Base-by-base conservation (phyloP, 2,888 invertebrate genomes). In the Athalia cordata region DNA sequence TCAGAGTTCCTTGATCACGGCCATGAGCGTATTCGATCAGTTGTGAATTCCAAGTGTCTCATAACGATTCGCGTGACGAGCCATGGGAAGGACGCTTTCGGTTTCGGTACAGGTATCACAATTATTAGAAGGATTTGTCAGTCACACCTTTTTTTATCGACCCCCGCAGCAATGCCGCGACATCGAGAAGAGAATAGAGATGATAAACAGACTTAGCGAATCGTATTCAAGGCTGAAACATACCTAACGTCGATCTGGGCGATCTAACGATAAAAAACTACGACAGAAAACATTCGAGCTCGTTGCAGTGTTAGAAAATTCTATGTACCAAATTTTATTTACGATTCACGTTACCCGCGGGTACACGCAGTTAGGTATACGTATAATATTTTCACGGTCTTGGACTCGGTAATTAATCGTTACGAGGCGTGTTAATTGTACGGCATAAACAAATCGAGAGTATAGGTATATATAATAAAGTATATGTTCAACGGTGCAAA, bases 41-140 rank as follows among this genome's bases (percentile, higher is more conserved):
- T 11, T 49, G 43, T 50, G 15, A 15, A 50, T 11, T n/a, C 50
- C 50, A 50, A 11, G 7, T 64, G 29, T 29, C 29, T 29, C 29
- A 29, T 29, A 29, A 29, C 75, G 61, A 61, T 64, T 62, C 62
- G 75, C 75, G 62, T 75, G 50, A 75, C 75, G 64, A 75, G 59
- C 72, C 15, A 8, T 59, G n/a, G 72, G 59, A 72, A 72, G 72
- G 72, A 72, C 72, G 59, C 72, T 72, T 72, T 72, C 72, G 72
- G 72, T 72, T 72, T 59, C 59, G 72, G 59, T 59, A 72, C 57
- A 47, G 47, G 59, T 59, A 29, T 29, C 59, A 45, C 72, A 47
- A 57, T 72, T 72, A 59, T 72, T 52, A 47, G 57, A 59, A 72
- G 45, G 72, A 72, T 45, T 59, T 59, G 59, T 59, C 59, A 59